Evolutionary conservation across 1,140 invertebrate species (phyloP).

Genomic region (Tetragonula clypearis): DNA sequence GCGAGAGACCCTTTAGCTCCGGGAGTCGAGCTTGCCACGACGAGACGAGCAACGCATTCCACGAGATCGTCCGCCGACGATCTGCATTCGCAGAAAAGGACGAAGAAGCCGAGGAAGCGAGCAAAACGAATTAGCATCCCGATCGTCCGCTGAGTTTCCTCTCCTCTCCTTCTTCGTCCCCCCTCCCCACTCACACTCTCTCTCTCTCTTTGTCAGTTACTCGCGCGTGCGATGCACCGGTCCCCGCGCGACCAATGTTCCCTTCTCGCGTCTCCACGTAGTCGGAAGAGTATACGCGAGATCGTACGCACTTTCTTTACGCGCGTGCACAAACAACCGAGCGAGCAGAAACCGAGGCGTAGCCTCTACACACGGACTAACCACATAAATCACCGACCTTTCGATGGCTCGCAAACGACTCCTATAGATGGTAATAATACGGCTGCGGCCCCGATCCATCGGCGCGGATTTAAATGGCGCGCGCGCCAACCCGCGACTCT

Average conservation of each 20-base stretch:
- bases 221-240: not conserved
- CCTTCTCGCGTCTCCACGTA: not conserved
- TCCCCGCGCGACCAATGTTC: not conserved
- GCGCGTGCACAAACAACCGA: conserved; percentile 40
- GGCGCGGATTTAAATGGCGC: conserved; percentile 58
- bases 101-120: conserved; percentile 64
- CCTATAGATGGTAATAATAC: conserved; percentile 70
- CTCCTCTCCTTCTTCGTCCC: not conserved
- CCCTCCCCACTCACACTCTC: not conserved
- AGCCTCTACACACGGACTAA: conserved; percentile 39
- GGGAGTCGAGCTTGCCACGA: conserved; percentile 31
- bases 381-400: conserved; percentile 63
- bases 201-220: not conserved
- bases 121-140: conserved; percentile 69
- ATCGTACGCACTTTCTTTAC: conserved; percentile 51
- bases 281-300: conserved; percentile 5
- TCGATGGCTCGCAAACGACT: conserved; percentile 59
- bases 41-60: conserved; percentile 62
- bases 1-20: conserved; percentile 48
- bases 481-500: conserved; percentile 15
- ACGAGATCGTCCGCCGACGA: conserved; percentile 63
- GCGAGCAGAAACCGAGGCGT: conserved; percentile 28
- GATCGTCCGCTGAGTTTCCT: conserved; percentile 52
- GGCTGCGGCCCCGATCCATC: conserved; percentile 15
- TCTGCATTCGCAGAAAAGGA: conserved; percentile 70